phyloP scores from a whole-genome alignment of 1,140 invertebrate genomes.

The Drosophila santomea region DNA sequence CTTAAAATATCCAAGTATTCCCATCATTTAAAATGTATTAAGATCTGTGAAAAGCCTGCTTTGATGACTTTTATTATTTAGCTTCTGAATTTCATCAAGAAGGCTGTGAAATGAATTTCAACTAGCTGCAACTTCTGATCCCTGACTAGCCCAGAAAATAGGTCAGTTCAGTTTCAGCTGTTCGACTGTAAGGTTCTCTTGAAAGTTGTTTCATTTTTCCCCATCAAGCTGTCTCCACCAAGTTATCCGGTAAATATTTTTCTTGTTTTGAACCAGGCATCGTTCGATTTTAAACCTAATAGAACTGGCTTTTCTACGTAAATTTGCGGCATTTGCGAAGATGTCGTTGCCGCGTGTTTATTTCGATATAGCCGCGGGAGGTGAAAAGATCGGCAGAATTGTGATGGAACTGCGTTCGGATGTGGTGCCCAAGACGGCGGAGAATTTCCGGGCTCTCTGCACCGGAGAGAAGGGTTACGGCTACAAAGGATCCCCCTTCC shows the following conservation, averaged over 20 bases:
- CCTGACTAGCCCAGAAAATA: background rate
- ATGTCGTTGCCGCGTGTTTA: slow-evolving; percentile 35
- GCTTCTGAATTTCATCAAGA: background rate
- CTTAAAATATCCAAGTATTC: background rate
- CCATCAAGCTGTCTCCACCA: background rate
- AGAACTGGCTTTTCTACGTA: slow-evolving; percentile 14
- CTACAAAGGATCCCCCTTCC: slow-evolving; percentile 95
- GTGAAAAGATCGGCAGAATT: slow-evolving; percentile 23
- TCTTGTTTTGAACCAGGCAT: background rate
- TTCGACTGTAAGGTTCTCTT: slow-evolving; percentile 1
- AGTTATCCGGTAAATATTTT: slow-evolving; percentile 18
- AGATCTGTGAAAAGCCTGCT: background rate
- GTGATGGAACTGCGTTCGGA: slow-evolving; percentile 91
- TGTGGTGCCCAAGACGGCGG: slow-evolving; percentile 95
- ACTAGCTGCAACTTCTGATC: background rate
- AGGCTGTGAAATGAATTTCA: background rate
- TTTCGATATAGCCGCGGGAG: slow-evolving; percentile 25
- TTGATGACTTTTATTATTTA: too few relatives aligned
- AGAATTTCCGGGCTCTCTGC: slow-evolving; percentile 96
- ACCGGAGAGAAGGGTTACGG: slow-evolving; percentile 97
- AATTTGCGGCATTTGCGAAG: slow-evolving; percentile 12
- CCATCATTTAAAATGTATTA: background rate
- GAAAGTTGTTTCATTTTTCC: background rate
- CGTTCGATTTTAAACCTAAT: background rate
- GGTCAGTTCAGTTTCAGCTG: background rate